Percentiles rank a stretch among this genome's conserved stretches.
Evolutionary conservation across 2,113 vertebrate species (phyloP).

Genomic region (Rallus limicola): DNA sequence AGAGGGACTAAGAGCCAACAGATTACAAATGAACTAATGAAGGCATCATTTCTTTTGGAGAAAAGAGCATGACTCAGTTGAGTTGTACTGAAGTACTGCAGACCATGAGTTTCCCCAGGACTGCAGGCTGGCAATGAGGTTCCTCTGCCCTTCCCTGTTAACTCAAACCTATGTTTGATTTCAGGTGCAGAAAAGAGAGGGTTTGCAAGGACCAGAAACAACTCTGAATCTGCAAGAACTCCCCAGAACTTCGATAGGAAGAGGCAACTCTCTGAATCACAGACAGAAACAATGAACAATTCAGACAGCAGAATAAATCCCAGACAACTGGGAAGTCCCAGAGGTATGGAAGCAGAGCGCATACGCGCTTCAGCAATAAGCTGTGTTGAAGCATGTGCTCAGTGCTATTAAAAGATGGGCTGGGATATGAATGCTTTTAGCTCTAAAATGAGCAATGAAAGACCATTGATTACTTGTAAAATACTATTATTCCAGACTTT

Average conservation of each 20-base stretch:
- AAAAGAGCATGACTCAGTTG: neutral
- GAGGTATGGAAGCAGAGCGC: conserved; percentile 72
- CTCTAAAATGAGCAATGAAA: conserved; percentile 25
- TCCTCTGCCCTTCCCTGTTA: neutral
- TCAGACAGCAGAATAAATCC: conserved; percentile 70
- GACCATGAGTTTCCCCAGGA: neutral
- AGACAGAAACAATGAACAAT: conserved; percentile 70
- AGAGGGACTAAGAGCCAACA: conserved; percentile 11
- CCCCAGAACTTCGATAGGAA: conserved; percentile 65
- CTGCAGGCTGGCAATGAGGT: neutral
- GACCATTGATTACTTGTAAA: conserved; percentile 2
- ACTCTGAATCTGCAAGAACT: conserved; percentile 63
- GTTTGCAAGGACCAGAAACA: conserved; percentile 65
- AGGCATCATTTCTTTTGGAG: conserved; percentile 32
- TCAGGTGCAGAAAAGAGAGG: conserved; percentile 72
- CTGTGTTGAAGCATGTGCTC: conserved; percentile 23
- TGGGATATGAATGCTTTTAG: neutral
- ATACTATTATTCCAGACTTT: neutral
- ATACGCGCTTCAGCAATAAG: conserved; percentile 50
- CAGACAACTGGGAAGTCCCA: conserved; percentile 67
- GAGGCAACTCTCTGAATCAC: conserved; percentile 65
- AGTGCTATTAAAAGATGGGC: neutral
- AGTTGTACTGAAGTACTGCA: neutral
- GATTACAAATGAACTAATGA: conserved; percentile 27
- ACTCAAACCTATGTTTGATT: conserved; percentile 65